Evolutionary conservation across 2,797 vertebrate species (phyloP).

Genomic region (Pseudocheirus occidentalis): DNA sequence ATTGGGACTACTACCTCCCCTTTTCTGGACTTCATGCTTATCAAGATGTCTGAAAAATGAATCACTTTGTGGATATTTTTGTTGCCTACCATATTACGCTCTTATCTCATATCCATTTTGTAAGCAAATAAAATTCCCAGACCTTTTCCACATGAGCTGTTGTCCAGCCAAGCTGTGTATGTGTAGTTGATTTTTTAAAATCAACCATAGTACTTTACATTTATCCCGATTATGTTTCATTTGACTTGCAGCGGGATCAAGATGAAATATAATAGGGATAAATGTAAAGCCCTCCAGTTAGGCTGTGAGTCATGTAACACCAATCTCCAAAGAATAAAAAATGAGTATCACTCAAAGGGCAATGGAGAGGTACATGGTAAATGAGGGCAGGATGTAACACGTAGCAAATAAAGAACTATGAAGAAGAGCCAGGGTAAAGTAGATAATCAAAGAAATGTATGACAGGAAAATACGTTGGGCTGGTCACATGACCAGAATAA

Average conservation of each 20-base stretch:
- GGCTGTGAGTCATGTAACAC: background rate
- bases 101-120: background rate
- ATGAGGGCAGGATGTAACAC: background rate
- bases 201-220: background rate
- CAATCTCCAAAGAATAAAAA: background rate
- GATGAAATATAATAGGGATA: background rate
- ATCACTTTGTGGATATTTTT: background rate
- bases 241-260: background rate
- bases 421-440: background rate
- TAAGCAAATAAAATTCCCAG: background rate
- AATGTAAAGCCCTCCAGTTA: background rate
- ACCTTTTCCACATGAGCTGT: background rate
- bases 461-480: background rate
- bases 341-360: background rate
- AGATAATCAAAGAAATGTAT: background rate
- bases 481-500: background rate
- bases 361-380: background rate
- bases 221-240: background rate
- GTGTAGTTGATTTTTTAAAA: background rate
- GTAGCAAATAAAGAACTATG: background rate
- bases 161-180: background rate
- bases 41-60: background rate
- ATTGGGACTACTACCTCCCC: background rate
- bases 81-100: background rate
- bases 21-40: background rate